These are phyloP conservation scores for Ameiurus melas DNA, from an alignment of 2,113 vertebrate species.

Conservation along the genomic window DNA sequence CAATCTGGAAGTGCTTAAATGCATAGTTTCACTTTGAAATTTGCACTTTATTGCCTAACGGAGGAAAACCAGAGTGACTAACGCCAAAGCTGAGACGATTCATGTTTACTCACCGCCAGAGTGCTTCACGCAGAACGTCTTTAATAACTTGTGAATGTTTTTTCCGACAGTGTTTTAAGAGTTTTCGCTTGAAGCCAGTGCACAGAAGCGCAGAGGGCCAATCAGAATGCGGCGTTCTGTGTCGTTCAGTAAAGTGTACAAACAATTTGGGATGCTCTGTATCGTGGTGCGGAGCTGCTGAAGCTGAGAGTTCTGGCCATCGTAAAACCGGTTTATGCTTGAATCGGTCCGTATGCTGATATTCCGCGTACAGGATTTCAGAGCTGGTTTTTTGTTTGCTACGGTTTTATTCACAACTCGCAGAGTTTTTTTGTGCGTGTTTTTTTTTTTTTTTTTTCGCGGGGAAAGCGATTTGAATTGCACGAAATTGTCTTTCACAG, in stretches of 20 bases:
- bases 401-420: too few species aligned
- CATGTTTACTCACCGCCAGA: not conserved
- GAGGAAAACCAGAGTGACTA: not conserved
- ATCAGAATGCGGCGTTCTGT: not conserved
- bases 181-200: not conserved
- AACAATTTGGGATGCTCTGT: not conserved
- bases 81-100: not conserved
- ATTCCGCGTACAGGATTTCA: too few species aligned
- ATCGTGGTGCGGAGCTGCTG: not conserved
- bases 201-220: not conserved
- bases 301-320: not conserved
- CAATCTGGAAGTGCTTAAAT: constrained; percentile 13
- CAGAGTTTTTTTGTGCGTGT: too few species aligned
- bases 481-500: too few species aligned
- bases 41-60: not conserved
- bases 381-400: too few species aligned
- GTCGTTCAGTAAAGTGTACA: not conserved
- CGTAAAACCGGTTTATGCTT: not conserved
- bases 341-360: too few species aligned
- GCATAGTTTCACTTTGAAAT: constrained; percentile 11
- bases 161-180: not conserved
- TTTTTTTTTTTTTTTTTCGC: too few species aligned
- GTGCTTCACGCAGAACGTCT: not conserved
- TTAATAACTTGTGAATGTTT: not conserved
- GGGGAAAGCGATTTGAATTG: too few species aligned